Base-by-base conservation (phyloP, 2,797 vertebrate species). In the Ceyx erithaca region DNA sequence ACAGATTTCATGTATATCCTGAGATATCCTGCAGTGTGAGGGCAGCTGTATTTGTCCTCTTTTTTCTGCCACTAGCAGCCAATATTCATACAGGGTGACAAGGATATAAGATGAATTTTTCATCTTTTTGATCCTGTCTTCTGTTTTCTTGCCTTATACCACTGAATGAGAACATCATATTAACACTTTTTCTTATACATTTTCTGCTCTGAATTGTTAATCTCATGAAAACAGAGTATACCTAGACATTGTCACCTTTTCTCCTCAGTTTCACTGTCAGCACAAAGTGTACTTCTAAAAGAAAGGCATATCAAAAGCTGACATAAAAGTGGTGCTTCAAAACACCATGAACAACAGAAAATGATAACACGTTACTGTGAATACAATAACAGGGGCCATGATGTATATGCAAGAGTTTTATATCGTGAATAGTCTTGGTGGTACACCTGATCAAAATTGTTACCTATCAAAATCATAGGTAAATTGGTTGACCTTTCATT, bases 191-290 rank as follows among this genome's bases (percentile, higher is more conserved):
- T 76, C 4, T 1, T 49, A 57, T 43, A 57, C 43, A 63, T 93
- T 92, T 91, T 91, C 59, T 58, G 25, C 54, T 80, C 80, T 81
- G 73, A 88, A 76, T 82, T 84, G 61, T 61, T 87, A 69, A 52
- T 87, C 40, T 77, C 49, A 70, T 54, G 91, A 93, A 80, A 79
- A 35, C 55, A 80, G 79, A 55, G 33, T 35, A 30, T 54, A 51
- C 57, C 61, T 70, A 54, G 52, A 73, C 66, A 79, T 30, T 71
- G 52, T 55, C 41, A 93, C 78, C 46, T 85, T 73, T 86, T 72
- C 61, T 91, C n/a, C 55, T 63, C 31, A 37, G 17, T 51, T 63
- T 78, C 57, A 46, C 54, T 89, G 48, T 72, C 61, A 88, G 76
- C 33, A 84, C 45, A 57, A 9, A 81, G 33, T 35, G 33, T 49